Conservation (phyloP, 2,888 invertebrate genomes). For the Rambutsinella grinnellia region DNA sequence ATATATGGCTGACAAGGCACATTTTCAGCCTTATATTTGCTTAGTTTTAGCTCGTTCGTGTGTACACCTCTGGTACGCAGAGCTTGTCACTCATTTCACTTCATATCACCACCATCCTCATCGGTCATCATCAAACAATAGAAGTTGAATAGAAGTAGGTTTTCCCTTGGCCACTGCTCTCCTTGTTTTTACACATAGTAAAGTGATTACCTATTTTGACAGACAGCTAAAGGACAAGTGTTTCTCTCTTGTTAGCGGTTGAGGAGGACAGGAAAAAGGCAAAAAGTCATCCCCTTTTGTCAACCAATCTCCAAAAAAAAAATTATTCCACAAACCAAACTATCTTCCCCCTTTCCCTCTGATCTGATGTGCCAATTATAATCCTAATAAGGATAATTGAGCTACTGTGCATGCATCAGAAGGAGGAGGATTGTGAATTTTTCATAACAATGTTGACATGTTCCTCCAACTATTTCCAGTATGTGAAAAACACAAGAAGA, state of each 20-base stretch:
- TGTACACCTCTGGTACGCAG: not conserved
- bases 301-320: constrained; percentile 11
- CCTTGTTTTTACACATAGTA: constrained; percentile 14
- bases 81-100: not conserved
- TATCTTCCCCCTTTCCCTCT: constrained; percentile 37
- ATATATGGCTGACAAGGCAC: not conserved
- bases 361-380: constrained; percentile 56
- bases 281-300: constrained; percentile 24
- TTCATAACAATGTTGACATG: constrained; percentile 30
- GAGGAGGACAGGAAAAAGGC: constrained; percentile 19
- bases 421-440: constrained; percentile 40
- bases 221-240: constrained; percentile 37
- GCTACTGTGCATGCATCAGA: constrained; percentile 43
- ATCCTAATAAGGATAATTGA: constrained; percentile 55
- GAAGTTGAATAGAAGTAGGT: not conserved
- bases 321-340: constrained; percentile 19
- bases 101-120: constrained; percentile 12
- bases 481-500: not conserved
- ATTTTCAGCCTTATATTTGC: not conserved
- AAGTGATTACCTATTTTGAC: constrained; percentile 47
- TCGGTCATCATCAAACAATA: constrained; percentile 13
- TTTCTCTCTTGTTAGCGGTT: constrained; percentile 28
- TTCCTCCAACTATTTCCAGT: not conserved
- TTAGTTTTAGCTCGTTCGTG: not conserved
- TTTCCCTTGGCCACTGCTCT: not conserved